Evolutionary conservation across 2,113 vertebrate genomes (phyloP).

Genomic region (Myiopsitta monachus): DNA sequence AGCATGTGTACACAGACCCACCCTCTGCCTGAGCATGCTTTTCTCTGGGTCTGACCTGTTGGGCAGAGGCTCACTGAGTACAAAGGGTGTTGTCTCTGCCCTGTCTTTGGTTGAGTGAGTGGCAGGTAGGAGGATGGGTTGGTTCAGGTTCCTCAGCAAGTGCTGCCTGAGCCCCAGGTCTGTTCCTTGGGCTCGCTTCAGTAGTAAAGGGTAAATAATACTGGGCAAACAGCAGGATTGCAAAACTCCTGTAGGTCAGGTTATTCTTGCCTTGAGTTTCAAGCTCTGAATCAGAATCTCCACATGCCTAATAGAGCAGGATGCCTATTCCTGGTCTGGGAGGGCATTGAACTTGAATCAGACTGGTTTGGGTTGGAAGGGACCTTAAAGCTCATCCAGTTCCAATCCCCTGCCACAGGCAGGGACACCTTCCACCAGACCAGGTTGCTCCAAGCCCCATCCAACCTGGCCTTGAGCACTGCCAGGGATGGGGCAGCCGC

Average conservation of each 20-base stretch:
- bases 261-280: neutral
- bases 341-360: neutral
- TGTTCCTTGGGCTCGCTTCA: fast-evolving
- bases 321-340: neutral
- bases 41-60: neutral
- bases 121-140: neutral
- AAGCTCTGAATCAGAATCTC: neutral
- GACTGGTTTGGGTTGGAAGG: neutral
- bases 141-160: no score
- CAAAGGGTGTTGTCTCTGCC: neutral
- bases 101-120: neutral
- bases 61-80: neutral
- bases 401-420: neutral
- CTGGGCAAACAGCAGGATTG: neutral
- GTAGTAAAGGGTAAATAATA: neutral
- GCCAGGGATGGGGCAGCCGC: neutral
- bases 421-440: neutral
- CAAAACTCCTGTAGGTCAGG: neutral
- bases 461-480: neutral
- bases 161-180: neutral
- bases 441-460: neutral
- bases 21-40: neutral
- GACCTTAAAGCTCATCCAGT: neutral
- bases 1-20: fast-evolving
- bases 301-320: neutral